Base-by-base conservation (phyloP, 1,140 invertebrate genomes). In the Atta texana region DNA sequence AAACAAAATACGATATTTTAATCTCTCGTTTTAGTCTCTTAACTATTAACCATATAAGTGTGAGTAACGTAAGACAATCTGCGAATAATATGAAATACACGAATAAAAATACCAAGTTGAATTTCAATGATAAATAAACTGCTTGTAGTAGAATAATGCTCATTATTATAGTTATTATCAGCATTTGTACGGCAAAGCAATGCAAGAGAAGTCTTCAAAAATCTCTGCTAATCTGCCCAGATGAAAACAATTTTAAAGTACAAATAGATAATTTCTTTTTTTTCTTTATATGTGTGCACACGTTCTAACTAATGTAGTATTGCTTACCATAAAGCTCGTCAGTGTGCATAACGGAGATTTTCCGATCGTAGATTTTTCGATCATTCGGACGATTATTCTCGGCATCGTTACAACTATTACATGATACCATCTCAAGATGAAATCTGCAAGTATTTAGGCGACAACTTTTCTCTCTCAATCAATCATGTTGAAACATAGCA, bases 241-340 rank as follows among this genome's bases (percentile, higher is more conserved):
- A 2, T 51, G 3, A 14, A 51, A 12, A 51, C 12, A 51, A 14
- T 12, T 14, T 51, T 51, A 12, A 14, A 0, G 8, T 51, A 44
- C 8, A 44, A 44, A 44, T 16, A 3, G 14, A 51, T 51, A 51
- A 51, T 51, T 12, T 51, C 49, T 51, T 31, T 31, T 31, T 31
- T 31, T 31, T 31, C 28, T 31, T 31, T 31, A 31, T 31, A 31
- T 31, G 31, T 31, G 31, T 31, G 31, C 31, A 31, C 3, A 31
- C 31, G 21, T 24, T 69, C 12, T 21, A 21, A 8, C 0, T 44
- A 44, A 6, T 16, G 2, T 1, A 34, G 0, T 44, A 44, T 44
- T 82, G 16, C 7, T 24, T 10, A 82, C 80, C 44, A 18, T 59
- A 82, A 49, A 74, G 80, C 68, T 28, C 51, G 34, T 18, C 55